Conservation (phyloP, 2,113 vertebrate species). For the Trinectes maculatus region DNA sequence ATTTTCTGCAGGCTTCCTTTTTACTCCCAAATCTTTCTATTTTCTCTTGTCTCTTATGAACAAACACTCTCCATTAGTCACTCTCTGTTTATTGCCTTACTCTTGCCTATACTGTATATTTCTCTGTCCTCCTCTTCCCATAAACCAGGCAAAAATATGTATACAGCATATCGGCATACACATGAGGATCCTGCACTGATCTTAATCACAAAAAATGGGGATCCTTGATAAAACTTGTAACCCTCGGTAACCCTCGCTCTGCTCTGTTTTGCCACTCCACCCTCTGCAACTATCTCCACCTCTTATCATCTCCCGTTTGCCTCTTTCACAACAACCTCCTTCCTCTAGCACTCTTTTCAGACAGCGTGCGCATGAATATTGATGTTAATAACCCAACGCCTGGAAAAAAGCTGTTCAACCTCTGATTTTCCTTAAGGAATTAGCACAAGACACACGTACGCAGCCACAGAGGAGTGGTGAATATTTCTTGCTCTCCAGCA, state of each 20-base stretch:
- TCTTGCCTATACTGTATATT: not conserved
- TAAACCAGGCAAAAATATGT: not conserved
- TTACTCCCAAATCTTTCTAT: constrained; percentile 27
- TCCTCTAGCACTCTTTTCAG: constrained; percentile 32
- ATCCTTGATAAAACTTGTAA: constrained; percentile 27
- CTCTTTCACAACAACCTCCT: constrained; percentile 15
- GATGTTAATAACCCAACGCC: constrained; percentile 68
- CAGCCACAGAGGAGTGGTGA: constrained; percentile 10
- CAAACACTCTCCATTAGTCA: constrained; percentile 1
- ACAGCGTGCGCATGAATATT: constrained; percentile 71
- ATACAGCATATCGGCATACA: constrained; percentile 10
- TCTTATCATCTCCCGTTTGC: constrained; percentile 24
- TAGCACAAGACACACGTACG: constrained; percentile 27
- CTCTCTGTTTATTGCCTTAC: not conserved
- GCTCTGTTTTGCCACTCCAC: not conserved
- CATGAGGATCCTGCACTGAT: constrained; percentile 43
- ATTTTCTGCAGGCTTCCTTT: constrained; percentile 54
- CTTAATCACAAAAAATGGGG: constrained; percentile 49
- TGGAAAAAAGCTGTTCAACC: constrained; percentile 66
- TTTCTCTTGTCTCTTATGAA: not conserved
- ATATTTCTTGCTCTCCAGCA: constrained; percentile 42
- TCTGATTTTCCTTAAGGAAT: constrained; percentile 59
- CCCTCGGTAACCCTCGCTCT: constrained; percentile 11
- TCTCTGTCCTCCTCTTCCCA: not conserved
- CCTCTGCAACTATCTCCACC: not conserved